Percentiles rank a stretch among this genome's conserved stretches.
Conservation (phyloP, 2,113 vertebrate species). For the Corvus hawaiiensis region DNA sequence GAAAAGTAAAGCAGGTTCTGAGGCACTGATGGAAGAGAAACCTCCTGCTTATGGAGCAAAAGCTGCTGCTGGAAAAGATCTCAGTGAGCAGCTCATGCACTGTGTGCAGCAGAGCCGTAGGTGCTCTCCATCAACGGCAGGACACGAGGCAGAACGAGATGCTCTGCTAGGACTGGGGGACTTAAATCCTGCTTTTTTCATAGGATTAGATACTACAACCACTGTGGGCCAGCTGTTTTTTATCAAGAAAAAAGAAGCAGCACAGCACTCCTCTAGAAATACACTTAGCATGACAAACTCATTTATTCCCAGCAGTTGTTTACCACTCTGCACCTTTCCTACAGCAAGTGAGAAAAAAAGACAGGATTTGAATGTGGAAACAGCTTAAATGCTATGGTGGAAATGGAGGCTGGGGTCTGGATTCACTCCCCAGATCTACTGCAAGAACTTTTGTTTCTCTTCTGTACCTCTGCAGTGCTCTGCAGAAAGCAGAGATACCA, state of each 20-base stretch:
- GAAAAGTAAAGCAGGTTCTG: not conserved
- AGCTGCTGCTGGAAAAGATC: not conserved
- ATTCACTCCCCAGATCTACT: not conserved
- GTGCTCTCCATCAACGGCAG: not conserved
- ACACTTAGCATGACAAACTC: conserved; percentile 1
- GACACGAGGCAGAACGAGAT: not conserved
- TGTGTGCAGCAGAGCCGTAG: not conserved
- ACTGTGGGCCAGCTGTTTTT: not conserved
- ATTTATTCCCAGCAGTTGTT: conserved; percentile 29
- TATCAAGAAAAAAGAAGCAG: not conserved
- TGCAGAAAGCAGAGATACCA: not conserved
- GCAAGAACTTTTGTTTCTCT: not conserved
- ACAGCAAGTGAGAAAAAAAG: not conserved
- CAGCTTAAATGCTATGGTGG: not conserved
- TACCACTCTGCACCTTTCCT: not conserved
- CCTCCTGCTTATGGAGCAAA: not conserved
- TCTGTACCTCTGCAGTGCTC: not conserved
- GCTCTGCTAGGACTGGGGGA: not conserved
- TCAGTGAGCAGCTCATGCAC: not conserved
- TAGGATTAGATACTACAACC: not conserved
- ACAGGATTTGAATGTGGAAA: not conserved
- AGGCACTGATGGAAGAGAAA: not conserved
- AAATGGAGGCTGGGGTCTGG: rapidly evolving
- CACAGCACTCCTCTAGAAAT: not conserved
- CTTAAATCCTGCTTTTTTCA: not conserved